Base-by-base conservation (phyloP, 2,797 vertebrate species). In the Acanthurus leucopareius region DNA sequence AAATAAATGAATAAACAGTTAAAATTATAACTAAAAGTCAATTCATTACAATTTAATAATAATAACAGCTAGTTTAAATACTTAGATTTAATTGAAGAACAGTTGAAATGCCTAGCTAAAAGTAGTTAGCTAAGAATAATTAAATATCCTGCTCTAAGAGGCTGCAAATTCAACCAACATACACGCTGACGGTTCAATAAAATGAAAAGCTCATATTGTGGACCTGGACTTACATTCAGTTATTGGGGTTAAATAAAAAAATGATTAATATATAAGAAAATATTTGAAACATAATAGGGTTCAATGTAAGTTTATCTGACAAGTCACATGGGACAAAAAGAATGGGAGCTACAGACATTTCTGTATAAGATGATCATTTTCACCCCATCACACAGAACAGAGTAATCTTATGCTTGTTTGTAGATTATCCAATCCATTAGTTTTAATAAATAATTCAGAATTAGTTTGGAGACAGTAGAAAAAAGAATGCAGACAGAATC, bases 381-480 rank as follows among this genome's bases (percentile, higher is more conserved):
- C 48, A 16, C 11, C 35, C 42, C 38, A 63, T 35, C 7, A 11
- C 51, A 49, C 19, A 16, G 14, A 63, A 49, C 19, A 16, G 14
- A 63, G 19, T 45, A 17, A 11, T 8, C 9, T 42, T 7, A 16
- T 57, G 19, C 2, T 14, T 5, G n/a, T 59, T 56, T 52, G 51
- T 65, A 52, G 20, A 68, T 72, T 38, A 74, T 62, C 7, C 14
- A 47, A 2, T 53, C n/a, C 15, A 60, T 69, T 74, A 49, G 15
- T 61, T 63, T 79, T 14, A 62, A 20, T 64, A 25, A 79, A 48
- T 10, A 56, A 80, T 4, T 4, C 35, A 56, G 38, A 51, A 13
- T 35, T 28, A 28, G 59, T 78, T 79, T 52, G 52, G 28, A 13
- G 0, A 40, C 62, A 69, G n/a, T 15, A 1, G 51, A 74, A 56